phyloP scores from a whole-genome alignment of 92 coral and sea anemone genomes.

The Epizoanthus scotinus region DNA sequence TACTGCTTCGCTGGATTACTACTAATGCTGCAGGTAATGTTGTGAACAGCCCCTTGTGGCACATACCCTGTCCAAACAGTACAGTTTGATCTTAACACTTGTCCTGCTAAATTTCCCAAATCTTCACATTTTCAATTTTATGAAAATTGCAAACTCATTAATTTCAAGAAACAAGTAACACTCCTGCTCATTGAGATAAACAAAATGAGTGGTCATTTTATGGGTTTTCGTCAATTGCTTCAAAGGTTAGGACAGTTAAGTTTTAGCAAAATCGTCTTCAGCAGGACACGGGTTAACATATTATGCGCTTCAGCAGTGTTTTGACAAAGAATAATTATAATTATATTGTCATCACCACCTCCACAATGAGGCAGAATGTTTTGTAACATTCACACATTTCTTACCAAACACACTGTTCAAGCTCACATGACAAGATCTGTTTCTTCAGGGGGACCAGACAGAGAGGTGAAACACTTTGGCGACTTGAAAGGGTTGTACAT shows the following conservation, averaged over 20 bases:
- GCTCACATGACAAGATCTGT: slow-evolving; percentile 33
- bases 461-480: slow-evolving; percentile 21
- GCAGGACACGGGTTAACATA: no score
- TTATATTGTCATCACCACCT: background rate
- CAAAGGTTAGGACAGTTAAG: no score
- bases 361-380: background rate
- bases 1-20: slow-evolving; percentile 47
- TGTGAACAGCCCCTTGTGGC: background rate
- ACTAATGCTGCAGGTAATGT: slow-evolving; percentile 34
- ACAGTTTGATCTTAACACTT: no score
- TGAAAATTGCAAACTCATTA: no score
- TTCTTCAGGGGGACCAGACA: slow-evolving; percentile 17
- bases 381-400: background rate
- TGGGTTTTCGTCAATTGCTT: no score
- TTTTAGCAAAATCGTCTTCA: no score
- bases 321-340: background rate
- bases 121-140: no score
- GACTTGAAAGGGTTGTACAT: background rate
- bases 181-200: no score
- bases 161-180: no score
- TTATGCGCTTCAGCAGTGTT: background rate
- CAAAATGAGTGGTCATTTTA: no score
- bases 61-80: slow-evolving; percentile 1
- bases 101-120: no score
- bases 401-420: background rate